A percentile compares a stretch with the other conserved stretches of the same genome.
These are phyloP conservation scores for Drosophila funebris DNA, from an alignment of 1,140 invertebrate genomes.

Conservation along the genomic window DNA sequence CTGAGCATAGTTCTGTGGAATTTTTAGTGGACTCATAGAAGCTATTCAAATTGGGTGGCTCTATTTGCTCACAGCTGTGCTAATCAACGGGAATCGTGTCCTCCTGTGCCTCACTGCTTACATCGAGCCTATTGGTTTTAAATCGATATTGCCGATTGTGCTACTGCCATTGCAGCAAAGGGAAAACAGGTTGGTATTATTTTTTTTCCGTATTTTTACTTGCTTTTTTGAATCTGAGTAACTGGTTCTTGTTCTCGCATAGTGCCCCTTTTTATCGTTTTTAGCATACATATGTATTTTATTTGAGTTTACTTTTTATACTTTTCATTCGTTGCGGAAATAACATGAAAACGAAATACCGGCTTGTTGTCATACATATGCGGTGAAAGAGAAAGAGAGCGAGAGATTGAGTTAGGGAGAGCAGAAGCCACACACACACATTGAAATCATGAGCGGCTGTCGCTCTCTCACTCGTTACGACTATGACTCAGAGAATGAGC, in stretches of 20 bases:
- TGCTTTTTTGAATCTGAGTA: constrained; percentile 53
- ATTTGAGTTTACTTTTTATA: constrained; percentile 54
- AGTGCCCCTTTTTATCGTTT: constrained; percentile 30
- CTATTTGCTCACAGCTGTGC: constrained; percentile 7
- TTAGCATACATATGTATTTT: constrained; percentile 39
- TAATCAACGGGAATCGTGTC: constrained; percentile 1
- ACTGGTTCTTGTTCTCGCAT: constrained; percentile 57
- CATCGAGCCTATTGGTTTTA: constrained; percentile 57
- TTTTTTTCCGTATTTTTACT: constrained; percentile 34
- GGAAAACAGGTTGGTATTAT: constrained; percentile 69
- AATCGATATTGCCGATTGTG: constrained; percentile 76
- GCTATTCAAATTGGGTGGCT: constrained; percentile 29
- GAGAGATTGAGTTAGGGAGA: constrained; percentile 12
- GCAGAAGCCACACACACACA: constrained; percentile 11
- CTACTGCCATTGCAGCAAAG: constrained; percentile 33
- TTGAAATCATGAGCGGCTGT: background rate
- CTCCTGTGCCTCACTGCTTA: constrained; percentile 18
- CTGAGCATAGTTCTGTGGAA: constrained; percentile 35
- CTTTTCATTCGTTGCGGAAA: constrained; percentile 66
- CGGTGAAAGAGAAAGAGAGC: constrained; percentile 7
- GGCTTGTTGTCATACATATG: constrained; percentile 68
- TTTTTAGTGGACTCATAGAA: constrained; percentile 38
- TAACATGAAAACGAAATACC: constrained; percentile 65
- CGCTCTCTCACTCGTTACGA: constrained; percentile 14
- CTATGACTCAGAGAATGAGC: constrained; percentile 71